Conservation (phyloP, 2,888 invertebrate species). For the Pseudolycoriella hygida region DNA sequence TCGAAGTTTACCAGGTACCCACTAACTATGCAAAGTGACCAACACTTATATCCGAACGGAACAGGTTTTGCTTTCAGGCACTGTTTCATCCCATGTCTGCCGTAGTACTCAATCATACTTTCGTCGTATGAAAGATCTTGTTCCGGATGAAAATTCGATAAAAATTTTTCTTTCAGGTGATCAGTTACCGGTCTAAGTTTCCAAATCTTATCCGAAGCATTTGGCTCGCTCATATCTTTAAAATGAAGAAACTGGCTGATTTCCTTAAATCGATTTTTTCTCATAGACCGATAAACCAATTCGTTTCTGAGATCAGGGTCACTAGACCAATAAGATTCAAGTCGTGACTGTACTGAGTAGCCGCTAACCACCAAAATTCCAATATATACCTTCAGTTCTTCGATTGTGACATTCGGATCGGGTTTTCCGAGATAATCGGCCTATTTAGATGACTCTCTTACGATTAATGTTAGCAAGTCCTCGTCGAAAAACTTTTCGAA, state of each 20-base stretch:
- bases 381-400: background rate
- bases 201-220: conserved; percentile 14
- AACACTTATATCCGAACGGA: too few species aligned
- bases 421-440: background rate
- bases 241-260: conserved; percentile 9
- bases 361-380: background rate
- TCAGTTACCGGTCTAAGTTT: conserved; percentile 14
- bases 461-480: background rate
- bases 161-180: conserved; percentile 10
- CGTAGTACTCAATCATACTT: too few species aligned
- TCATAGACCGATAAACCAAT: conserved; percentile 6
- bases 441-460: background rate
- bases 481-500: conserved; percentile 1
- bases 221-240: background rate
- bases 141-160: conserved; percentile 10
- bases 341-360: background rate
- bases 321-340: background rate
- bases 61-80: too few species aligned
- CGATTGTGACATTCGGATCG: background rate
- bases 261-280: conserved; percentile 7
- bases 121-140: too few species aligned
- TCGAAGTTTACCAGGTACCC: too few species aligned
- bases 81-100: too few species aligned
- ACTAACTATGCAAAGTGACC: too few species aligned
- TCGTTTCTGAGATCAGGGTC: background rate